Evolutionary conservation across 1,140 invertebrate genomes (phyloP), one percentile per base, ranked within the genome.

Genomic region (Neotoxoptera formosana): DNA sequence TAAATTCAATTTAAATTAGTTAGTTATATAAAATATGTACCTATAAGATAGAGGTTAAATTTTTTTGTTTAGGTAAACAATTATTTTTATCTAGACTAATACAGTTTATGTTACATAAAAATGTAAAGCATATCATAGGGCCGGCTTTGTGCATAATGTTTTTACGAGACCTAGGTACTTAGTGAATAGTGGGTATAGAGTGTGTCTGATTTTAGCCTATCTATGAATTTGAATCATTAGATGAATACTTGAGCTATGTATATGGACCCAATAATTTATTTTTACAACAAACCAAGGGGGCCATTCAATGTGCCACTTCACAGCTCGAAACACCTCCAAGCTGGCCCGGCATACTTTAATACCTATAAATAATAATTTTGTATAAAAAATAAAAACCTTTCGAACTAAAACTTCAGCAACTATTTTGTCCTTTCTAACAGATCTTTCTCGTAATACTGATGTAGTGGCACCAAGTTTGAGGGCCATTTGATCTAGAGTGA

Each of bases 401-500:
- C 98, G 96, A 3, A 99, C 97, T 87, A 99, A 96, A 4, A 99
- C 98, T 96, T 99, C 98, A 1, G 98, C 96, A 1, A 98, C 97
- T 83, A 95, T 95, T 83, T 96, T 95, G 81, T 95, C 95, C 36
- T 95, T 95, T 47, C 95, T 95, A 25, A 96, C 95, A 48, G 94
- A 94, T 90, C 96, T 95, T 94, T 97, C 96, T 14, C 97, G 95
- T 25, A 98, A 96, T 84, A 98, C 96, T 17, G 97, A 97, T 17
- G 97, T 97, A 11, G 97, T 97, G 0, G 98, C 98, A 2, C 97
- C 97, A 17, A 99, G 95, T 94, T 97, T 97, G 41, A 95, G 95
- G 17, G 98, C 98, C 98, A 99, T 99, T 94, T 97, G 96, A 89
- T 97, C 95, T 34, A 99, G 95, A 2, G 98, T 98, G 88, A 96